Conservation (phyloP, 1,140 invertebrate genomes). For the Diorhabda sublineata region DNA sequence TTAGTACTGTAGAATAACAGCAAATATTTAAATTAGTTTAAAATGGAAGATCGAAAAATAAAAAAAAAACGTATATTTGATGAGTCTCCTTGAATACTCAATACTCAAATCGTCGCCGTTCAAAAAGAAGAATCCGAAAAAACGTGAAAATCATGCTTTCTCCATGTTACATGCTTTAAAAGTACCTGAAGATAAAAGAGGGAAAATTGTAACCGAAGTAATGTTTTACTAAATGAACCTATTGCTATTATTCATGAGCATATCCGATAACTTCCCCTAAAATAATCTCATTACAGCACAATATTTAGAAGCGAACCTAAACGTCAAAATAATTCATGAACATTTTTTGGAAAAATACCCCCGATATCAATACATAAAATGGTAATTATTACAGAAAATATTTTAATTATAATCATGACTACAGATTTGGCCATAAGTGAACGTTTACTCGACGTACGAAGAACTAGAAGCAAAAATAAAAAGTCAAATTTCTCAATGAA, state of each 20-base stretch:
- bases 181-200: neutral
- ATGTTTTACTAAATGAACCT: neutral
- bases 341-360: neutral
- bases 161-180: neutral
- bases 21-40: too few relatives aligned
- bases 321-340: neutral
- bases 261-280: neutral
- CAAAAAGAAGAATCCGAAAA: too few relatives aligned
- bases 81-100: too few relatives aligned
- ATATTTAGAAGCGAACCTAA: neutral
- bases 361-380: neutral
- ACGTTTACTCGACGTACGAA: too few relatives aligned
- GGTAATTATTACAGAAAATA: neutral
- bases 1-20: too few relatives aligned
- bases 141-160: too few relatives aligned
- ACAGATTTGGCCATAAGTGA: neutral
- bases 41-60: too few relatives aligned
- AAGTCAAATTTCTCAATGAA: neutral
- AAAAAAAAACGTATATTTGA: too few relatives aligned
- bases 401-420: neutral
- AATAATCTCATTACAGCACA: neutral
- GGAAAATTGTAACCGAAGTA: neutral
- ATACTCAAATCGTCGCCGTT: too few relatives aligned
- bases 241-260: neutral
- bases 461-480: neutral